phyloP scores from a whole-genome alignment of 2,113 vertebrate genomes.

The Gallinago undulata region DNA sequence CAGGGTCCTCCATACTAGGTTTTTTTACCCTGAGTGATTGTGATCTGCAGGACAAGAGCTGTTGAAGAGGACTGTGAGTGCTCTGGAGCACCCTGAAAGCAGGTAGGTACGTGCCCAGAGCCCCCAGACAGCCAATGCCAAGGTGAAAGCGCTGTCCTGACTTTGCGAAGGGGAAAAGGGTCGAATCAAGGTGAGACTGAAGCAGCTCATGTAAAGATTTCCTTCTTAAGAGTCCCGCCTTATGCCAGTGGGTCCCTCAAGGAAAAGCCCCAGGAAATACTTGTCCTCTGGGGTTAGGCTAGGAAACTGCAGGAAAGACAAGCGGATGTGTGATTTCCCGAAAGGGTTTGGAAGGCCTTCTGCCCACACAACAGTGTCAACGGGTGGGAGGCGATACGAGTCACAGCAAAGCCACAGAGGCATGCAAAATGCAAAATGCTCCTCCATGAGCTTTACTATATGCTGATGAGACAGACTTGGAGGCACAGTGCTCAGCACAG shows the following conservation, averaged over 20 bases:
- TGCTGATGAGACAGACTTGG: neutral
- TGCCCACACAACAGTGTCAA: rapidly evolving
- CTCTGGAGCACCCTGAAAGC: neutral
- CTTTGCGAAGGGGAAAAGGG: neutral
- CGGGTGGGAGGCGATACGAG: neutral
- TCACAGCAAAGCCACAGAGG: neutral
- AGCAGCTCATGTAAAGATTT: neutral
- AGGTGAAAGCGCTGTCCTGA: neutral
- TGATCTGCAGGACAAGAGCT: neutral
- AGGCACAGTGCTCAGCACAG: neutral
- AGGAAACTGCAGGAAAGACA: neutral
- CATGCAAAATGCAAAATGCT: neutral
- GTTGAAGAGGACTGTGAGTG: rapidly evolving
- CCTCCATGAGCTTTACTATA: neutral
- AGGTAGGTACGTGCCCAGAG: neutral
- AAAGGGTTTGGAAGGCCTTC: neutral
- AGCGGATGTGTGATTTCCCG: neutral
- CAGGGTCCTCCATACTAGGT: neutral
- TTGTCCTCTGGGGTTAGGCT: neutral
- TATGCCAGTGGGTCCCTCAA: neutral
- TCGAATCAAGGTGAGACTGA: neutral
- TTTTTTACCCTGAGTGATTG: neutral
- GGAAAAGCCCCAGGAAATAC: neutral
- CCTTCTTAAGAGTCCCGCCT: neutral
- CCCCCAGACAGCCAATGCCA: neutral